Evolutionary conservation across 2,888 invertebrate genomes (phyloP), one percentile per base, ranked within the genome.

Genomic region (Clunio marinus): DNA sequence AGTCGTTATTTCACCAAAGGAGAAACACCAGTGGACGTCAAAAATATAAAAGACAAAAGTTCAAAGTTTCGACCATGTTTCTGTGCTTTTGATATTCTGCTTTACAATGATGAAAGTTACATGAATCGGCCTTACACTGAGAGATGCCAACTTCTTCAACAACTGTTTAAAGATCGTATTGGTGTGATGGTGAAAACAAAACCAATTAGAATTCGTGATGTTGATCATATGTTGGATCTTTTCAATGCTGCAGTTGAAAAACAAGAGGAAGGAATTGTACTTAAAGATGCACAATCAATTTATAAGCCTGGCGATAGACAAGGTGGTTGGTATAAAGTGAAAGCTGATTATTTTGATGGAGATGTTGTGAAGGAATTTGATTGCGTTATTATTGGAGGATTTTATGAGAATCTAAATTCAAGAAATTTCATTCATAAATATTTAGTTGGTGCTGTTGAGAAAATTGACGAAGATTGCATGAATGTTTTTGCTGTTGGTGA

Each of bases 251-350:
- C 93, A 0, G 88, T 95, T 68, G 89, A 92, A 72, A 82, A 84
- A 22, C 82, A 88, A 70, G 91, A 94, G 70, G 97, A 98, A 79
- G 98, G 98, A 0, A 87, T 98, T 66, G 89, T 97, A 28, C 80
- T 96, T 1, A 98, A 98, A 79, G 84, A 88, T 72, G 83, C 86
- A 1, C 81, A 86, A 20, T 90, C 92, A 0, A 80, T 84, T 58
- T 98, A 98, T 76, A 85, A 87, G 73, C 91, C 93, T 0, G 91
- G 91, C 73, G 83, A 85, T 41, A 83, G 96, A 2, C 85, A 86
- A 68, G 86, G 84, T 70, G 93, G 93, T 41, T 96, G 97, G 93
- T 89, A 87, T 75, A 96, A 96, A 80, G 84, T 94, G 69, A 96
- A 96, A 80, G 87, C 93, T 0, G 94, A 95, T 27, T 73, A 90